Evolutionary conservation across 2,113 vertebrate genomes (phyloP), one percentile per base, ranked within the genome.

Genomic region (Petroica traversi): DNA sequence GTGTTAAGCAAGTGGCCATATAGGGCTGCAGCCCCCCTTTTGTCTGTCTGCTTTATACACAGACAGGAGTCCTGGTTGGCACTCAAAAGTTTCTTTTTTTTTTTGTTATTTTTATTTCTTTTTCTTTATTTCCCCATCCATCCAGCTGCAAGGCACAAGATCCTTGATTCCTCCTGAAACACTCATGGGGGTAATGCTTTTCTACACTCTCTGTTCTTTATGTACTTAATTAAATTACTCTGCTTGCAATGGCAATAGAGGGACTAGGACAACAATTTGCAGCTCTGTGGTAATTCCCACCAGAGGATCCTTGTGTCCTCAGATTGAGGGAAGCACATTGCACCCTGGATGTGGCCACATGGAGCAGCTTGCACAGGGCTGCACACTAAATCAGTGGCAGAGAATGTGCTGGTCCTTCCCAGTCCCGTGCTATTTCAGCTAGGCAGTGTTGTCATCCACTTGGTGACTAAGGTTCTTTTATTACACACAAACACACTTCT

Each of bases 401-500:
- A 51, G 72, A 81, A 33, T 33, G 59, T 88, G 55, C 54, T 76
- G 67, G 51, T 83, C 84, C 81, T 94, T 88, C 72, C 43, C 46
- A 51, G 78, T 77, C 64, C 72, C 41, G 24, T n/a, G 75, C 59
- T 93, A 72, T 74, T 93, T 74, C 61, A 80, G 38, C 61, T 33
- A 71, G 75, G 61, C 76, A 84, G 45, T 68, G 82, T 85, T 95
- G 92, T 90, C 92, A 90, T 59, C 48, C 40, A 2, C n/a, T 84
- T 2, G 0, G 72, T 88, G 90, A 51, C 79, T 83, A 94, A 77
- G 88, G 64, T 84, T 85, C 61, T 89, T 93, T 94, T 94, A 88
- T 92, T 92, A 36, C 51, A 62, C 71, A 57, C 75, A 85, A 85
- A 61, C 59, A 90, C 79, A 85, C 94, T 94, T 59, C 88, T 92